phyloP scores from a whole-genome alignment of 2,888 invertebrate genomes.

The Heliconius ethilla region DNA sequence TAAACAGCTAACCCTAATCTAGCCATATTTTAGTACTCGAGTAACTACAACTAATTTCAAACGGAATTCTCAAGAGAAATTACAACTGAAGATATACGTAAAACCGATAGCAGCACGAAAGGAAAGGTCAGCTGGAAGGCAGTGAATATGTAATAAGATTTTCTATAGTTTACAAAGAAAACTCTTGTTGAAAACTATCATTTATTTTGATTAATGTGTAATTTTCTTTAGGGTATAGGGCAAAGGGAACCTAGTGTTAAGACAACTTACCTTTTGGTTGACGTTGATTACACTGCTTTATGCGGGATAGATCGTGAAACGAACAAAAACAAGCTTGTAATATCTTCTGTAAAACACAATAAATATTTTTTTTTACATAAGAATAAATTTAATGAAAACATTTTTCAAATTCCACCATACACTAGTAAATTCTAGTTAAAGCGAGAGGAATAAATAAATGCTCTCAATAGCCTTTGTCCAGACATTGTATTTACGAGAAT shows the following conservation, averaged over 20 bases:
- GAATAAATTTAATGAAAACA: background rate
- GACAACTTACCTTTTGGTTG: too few species aligned
- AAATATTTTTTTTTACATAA: background rate
- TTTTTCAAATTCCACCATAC: background rate
- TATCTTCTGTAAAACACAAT: background rate
- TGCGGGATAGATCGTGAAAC: background rate
- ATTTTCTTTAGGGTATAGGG: too few species aligned
- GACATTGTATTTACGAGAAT: slow-evolving; percentile 39
- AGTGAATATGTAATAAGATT: slow-evolving; percentile 2
- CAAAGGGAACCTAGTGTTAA: too few species aligned
- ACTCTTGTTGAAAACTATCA: too few species aligned
- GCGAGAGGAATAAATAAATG: background rate
- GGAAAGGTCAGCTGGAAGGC: background rate
- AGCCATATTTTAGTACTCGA: too few species aligned
- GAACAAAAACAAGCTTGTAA: background rate
- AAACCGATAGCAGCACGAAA: background rate
- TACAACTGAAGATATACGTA: background rate
- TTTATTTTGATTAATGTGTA: too few species aligned
- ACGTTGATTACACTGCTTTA: background rate
- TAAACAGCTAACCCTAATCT: too few species aligned
- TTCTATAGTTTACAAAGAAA: slow-evolving; percentile 26
- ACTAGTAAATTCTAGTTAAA: background rate
- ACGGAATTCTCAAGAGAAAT: slow-evolving; percentile 11
- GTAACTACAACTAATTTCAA: background rate
- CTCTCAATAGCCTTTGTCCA: slow-evolving; percentile 21